phyloP scores from a whole-genome alignment of 2,797 vertebrate species.

The Rallus crepitans region DNA sequence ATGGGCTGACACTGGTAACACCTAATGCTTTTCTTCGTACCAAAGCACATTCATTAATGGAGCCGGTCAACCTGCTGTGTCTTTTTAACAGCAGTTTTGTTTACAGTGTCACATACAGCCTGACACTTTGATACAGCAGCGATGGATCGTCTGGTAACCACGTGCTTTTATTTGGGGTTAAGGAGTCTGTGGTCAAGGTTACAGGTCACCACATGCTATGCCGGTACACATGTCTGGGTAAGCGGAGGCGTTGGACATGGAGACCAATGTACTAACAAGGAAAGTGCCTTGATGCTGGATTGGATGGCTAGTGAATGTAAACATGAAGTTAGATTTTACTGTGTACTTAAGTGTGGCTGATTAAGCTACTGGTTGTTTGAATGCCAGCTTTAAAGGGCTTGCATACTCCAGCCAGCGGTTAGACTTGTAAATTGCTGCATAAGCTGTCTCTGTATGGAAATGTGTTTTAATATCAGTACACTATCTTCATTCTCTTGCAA shows the following conservation, averaged over 20 bases:
- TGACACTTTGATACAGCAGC: background rate
- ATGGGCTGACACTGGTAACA: background rate
- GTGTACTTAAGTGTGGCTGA: slow-evolving; percentile 17
- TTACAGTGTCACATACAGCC: background rate
- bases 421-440: slow-evolving; percentile 41
- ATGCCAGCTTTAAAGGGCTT: slow-evolving; percentile 56
- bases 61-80: background rate
- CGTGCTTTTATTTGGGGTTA: background rate
- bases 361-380: slow-evolving; percentile 37
- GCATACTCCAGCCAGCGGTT: background rate
- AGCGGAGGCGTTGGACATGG: background rate
- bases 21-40: background rate
- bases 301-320: slow-evolving; percentile 55
- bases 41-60: background rate
- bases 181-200: background rate
- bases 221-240: background rate
- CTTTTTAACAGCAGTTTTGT: background rate
- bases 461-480: slow-evolving; percentile 39
- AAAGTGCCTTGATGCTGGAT: slow-evolving; percentile 62
- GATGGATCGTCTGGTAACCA: background rate
- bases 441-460: slow-evolving; percentile 39
- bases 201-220: background rate
- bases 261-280: background rate
- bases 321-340: slow-evolving; percentile 13
- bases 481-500: slow-evolving; percentile 46